Percentiles rank a stretch among this genome's conserved stretches.
These are phyloP conservation scores for Ferrisia virgata DNA, from an alignment of 2,888 invertebrate genomes.

Conservation along the genomic window DNA sequence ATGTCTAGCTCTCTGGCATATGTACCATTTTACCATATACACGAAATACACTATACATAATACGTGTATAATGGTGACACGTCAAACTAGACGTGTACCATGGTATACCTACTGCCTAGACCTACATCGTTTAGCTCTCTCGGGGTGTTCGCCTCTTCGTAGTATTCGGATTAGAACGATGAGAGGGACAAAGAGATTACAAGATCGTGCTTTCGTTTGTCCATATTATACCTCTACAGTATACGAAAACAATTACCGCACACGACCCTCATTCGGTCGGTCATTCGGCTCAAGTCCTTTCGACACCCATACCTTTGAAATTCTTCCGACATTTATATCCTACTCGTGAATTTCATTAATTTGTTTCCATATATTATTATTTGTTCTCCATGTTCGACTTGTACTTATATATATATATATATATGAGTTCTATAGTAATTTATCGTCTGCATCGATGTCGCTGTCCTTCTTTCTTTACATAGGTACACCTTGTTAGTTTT, in stretches of 20 bases:
- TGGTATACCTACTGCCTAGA: too few relatives aligned
- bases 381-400: neutral
- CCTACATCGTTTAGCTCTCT: neutral
- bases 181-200: neutral
- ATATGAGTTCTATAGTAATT: neutral
- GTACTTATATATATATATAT: neutral
- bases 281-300: neutral
- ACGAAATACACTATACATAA: too few relatives aligned
- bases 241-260: neutral
- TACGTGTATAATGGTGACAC: neutral
- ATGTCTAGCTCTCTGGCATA: neutral
- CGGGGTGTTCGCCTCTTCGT: neutral
- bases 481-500: neutral
- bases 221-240: too few relatives aligned
- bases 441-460: neutral
- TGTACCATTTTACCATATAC: neutral
- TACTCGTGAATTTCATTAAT: slow-evolving; percentile 9
- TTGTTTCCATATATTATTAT: neutral
- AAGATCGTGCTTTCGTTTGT: neutral
- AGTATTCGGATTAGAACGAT: neutral
- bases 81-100: neutral
- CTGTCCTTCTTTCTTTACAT: neutral
- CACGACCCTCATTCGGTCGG: neutral
- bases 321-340: slow-evolving; percentile 18
- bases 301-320: neutral